Evolutionary conservation across 2,888 invertebrate genomes (phyloP).

Genomic region (Eristalis tenax): DNA sequence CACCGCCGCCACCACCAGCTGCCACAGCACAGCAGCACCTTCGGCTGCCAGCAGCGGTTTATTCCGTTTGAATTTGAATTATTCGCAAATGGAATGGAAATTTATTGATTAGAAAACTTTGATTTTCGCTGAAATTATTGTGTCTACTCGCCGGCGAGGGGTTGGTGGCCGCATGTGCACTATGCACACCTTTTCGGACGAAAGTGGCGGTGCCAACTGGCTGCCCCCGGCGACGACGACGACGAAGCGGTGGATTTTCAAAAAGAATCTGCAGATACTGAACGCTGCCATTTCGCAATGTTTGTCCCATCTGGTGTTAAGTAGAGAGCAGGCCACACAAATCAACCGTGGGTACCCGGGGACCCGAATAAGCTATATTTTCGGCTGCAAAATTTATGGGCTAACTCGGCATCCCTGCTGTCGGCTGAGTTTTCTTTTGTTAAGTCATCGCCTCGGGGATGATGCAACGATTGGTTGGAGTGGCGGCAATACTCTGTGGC

Average conservation of each 20-base stretch:
- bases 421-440: neutral
- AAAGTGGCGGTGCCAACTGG: slow-evolving; percentile 15
- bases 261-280: slow-evolving; percentile 23
- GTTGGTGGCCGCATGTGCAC: neutral
- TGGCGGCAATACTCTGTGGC: neutral
- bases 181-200: neutral
- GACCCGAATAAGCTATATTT: slow-evolving; percentile 2
- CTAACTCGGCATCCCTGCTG: neutral
- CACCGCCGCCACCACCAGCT: neutral
- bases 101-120: slow-evolving; percentile 66
- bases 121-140: slow-evolving; percentile 28
- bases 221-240: neutral
- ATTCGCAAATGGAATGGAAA: slow-evolving; percentile 63
- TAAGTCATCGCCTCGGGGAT: neutral
- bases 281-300: slow-evolving; percentile 38
- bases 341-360: slow-evolving; percentile 38
- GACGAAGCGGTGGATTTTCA: slow-evolving; percentile 27
- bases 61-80: slow-evolving; percentile 57
- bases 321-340: slow-evolving; percentile 58
- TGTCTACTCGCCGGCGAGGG: neutral
- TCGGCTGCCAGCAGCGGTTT: neutral
- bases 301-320: slow-evolving; percentile 61
- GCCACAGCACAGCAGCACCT: neutral
- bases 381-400: neutral
- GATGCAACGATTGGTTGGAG: neutral